These are phyloP conservation scores for Paracyclopina nana DNA, from an alignment of 1,140 invertebrate species.

Conservation along the genomic window DNA sequence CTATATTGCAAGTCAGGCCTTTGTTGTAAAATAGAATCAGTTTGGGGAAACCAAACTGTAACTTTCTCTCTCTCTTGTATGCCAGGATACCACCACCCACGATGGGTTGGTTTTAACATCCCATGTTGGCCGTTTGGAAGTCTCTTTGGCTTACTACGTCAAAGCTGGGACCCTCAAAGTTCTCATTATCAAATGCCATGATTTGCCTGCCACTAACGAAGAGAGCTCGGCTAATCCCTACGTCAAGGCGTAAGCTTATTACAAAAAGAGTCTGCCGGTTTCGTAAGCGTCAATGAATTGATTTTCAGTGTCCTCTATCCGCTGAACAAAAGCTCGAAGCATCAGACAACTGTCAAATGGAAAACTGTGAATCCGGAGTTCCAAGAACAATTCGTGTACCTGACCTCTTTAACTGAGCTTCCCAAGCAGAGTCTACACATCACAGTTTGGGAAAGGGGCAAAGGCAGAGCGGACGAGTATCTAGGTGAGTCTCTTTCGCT, in stretches of 20 bases:
- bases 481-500: slow-evolving; percentile 12
- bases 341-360: slow-evolving; percentile 16
- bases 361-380: slow-evolving; percentile 15
- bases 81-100: neutral
- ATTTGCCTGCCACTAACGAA: slow-evolving; percentile 5
- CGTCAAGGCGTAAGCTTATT: slow-evolving; percentile 3
- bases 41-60: slow-evolving; percentile 2
- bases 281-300: neutral
- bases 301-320: neutral
- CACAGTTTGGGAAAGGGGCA: slow-evolving; percentile 13
- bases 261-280: neutral
- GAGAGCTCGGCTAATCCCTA: neutral
- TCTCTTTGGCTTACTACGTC: slow-evolving; percentile 5
- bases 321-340: slow-evolving; percentile 4
- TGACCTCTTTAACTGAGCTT: slow-evolving; percentile 12
- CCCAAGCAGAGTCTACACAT: slow-evolving; percentile 15
- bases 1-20: too few relatives aligned
- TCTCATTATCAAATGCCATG: slow-evolving; percentile 5
- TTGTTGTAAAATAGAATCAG: too few relatives aligned
- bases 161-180: slow-evolving; percentile 13
- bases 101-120: slow-evolving; percentile 9
- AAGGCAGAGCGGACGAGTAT: slow-evolving; percentile 11
- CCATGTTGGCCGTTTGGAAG: slow-evolving; percentile 8
- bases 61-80: neutral
- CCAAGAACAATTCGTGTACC: slow-evolving; percentile 16